A percentile compares a stretch with the other conserved stretches of the same genome.
Conservation (phyloP, 2,113 vertebrate genomes). For the Penelope pileata region DNA sequence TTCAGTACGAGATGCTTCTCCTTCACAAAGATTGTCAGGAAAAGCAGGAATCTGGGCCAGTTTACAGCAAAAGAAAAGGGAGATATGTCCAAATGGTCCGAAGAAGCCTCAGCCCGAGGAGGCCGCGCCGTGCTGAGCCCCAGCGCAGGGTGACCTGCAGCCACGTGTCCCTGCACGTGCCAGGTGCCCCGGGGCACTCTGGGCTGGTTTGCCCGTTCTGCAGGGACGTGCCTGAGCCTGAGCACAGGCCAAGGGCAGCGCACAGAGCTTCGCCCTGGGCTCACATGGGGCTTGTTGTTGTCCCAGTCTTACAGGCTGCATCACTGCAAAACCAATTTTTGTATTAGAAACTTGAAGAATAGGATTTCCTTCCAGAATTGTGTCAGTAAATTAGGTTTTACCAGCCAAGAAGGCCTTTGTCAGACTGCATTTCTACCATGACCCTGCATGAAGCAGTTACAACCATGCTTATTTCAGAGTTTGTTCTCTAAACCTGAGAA, state of each 20-base stretch:
- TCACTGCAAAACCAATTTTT: background rate
- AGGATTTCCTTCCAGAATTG: background rate
- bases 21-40: background rate
- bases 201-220: background rate
- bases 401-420: background rate
- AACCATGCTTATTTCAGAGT: background rate
- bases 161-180: fast-evolving
- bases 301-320: background rate
- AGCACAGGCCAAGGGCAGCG: background rate
- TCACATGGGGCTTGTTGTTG: background rate
- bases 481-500: background rate
- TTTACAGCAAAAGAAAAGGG: background rate
- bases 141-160: background rate
- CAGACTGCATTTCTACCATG: background rate
- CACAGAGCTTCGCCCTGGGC: background rate
- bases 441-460: fast-evolving
- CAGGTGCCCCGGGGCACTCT: background rate
- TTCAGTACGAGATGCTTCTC: background rate
- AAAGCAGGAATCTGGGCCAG: slow-evolving; percentile 28
- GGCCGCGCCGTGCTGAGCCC: background rate
- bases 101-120: background rate
- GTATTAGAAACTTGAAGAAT: background rate
- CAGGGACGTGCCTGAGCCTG: background rate
- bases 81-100: background rate
- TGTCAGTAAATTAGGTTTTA: background rate